Base-by-base conservation (phyloP, 23 tunicate species). In the Aplidium turbinatum region DNA sequence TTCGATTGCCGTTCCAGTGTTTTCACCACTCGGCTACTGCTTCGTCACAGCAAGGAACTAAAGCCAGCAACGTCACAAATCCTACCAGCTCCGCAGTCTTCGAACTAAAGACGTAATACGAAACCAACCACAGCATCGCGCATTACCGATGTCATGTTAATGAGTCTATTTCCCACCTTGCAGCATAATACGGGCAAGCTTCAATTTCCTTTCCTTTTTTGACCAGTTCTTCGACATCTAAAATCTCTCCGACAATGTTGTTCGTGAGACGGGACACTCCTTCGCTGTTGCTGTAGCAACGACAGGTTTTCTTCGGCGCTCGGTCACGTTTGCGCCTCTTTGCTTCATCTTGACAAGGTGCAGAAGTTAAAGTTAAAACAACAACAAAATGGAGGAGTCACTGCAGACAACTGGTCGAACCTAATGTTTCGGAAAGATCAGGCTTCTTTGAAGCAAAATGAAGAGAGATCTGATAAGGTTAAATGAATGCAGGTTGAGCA, bases 171-270 rank as follows among this genome's bases (percentile, higher is more conserved):
- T 4, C 27, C 20, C 22, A 82, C 93, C 98, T 80, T 5, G 90
- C 47, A 20, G 94, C 95, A 73, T 94, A 94, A 47, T 86, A 94
- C 0, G 99, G 99, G 53, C 99, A 94, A 36, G 85, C 94, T 50
- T 52, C 50, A 4, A 46, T 22, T 55, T 71, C 67, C 38, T 67
- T 79, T 24, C 99, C 99, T 58, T 68, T 39, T 70, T 73, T 82
- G 6, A 84, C 95, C 3, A 87, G n/a, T 18, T 94, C 99, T 57
- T 94, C 99, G 35, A 94, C 78, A 38, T 94, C 99, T 48, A 42
- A 68, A 0, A 94, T 57, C 7, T 75, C 39, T 1, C 78, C 85
- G 4, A 86, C 53, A 33, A 92, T 85, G 48, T 66, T 66, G 33
- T 79, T 68, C 35, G 82, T 78, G 2, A 94, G 63, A 5, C 53